Conservation (phyloP, 2,888 invertebrate genomes). For the Monopis laevigella region DNA sequence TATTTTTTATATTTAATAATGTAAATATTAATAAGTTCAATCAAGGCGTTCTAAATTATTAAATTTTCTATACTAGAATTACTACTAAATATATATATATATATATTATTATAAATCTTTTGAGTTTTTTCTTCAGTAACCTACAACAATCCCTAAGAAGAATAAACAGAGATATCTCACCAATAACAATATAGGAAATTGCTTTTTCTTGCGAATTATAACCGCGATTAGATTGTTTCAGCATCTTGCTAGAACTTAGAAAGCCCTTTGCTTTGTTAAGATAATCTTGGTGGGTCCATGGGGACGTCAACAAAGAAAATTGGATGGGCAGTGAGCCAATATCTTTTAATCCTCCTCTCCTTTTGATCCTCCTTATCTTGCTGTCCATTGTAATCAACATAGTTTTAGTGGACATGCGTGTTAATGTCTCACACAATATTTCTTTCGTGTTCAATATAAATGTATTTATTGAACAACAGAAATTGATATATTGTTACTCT, state of each 20-base stretch:
- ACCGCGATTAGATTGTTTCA: slow-evolving; percentile 46
- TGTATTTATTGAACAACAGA: too few relatives aligned
- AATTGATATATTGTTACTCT: too few relatives aligned
- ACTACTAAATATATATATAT: too few relatives aligned
- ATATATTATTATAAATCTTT: too few relatives aligned
- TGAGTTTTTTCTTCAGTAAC: too few relatives aligned
- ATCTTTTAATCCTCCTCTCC: slow-evolving; percentile 58
- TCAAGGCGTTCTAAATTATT: too few relatives aligned
- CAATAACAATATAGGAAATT: background rate
- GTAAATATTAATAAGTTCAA: too few relatives aligned
- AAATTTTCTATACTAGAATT: too few relatives aligned
- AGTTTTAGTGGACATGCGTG: slow-evolving; percentile 32
- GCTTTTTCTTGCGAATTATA: slow-evolving; percentile 20
- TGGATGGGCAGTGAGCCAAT: slow-evolving; percentile 66
- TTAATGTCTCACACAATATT: slow-evolving; percentile 13
- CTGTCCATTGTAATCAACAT: slow-evolving; percentile 49
- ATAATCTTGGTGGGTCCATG: slow-evolving; percentile 54
- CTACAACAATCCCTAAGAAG: too few relatives aligned
- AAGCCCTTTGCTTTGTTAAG: slow-evolving; percentile 54
- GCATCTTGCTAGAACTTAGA: slow-evolving; percentile 31
- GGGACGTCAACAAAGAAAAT: slow-evolving; percentile 65
- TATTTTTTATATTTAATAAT: too few relatives aligned
- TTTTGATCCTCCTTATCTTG: slow-evolving; percentile 57
- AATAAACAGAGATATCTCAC: background rate
- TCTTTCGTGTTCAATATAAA: too few relatives aligned